These are phyloP conservation scores for Scomber scombrus DNA, from an alignment of 2,113 vertebrate species.

Conservation along the genomic window DNA sequence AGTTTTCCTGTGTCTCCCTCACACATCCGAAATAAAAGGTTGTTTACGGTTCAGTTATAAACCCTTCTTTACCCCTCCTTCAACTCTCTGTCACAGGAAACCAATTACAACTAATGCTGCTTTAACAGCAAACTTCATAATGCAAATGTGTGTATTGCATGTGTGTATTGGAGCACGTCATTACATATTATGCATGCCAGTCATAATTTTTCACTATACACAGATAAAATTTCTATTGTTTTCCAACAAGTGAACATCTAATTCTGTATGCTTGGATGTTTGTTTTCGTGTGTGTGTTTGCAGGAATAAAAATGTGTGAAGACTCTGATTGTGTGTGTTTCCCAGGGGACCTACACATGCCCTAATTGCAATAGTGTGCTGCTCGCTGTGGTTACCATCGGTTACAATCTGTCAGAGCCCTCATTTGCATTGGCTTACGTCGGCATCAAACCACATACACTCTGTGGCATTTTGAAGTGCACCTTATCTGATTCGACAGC, in stretches of 20 bases:
- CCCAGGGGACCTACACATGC: slow-evolving; percentile 32
- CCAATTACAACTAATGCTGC: slow-evolving; percentile 28
- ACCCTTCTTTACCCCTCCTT: slow-evolving; percentile 59
- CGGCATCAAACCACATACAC: slow-evolving; percentile 30
- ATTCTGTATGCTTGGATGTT: not conserved
- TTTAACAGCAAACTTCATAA: slow-evolving; percentile 13
- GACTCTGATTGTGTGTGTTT: slow-evolving; percentile 12
- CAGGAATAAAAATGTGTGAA: not conserved
- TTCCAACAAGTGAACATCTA: not conserved
- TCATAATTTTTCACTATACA: slow-evolving; percentile 4
- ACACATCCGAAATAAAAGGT: slow-evolving; percentile 49
- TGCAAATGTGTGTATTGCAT: not conserved
- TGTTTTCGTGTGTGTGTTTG: slow-evolving; percentile 7
- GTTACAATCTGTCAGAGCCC: slow-evolving; percentile 52
- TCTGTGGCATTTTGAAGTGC: slow-evolving; percentile 25
- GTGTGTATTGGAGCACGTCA: not conserved
- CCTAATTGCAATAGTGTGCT: slow-evolving; percentile 45
- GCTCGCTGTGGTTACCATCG: slow-evolving; percentile 26
- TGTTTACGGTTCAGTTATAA: slow-evolving; percentile 65
- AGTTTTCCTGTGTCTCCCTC: not conserved
- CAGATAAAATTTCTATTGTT: not conserved
- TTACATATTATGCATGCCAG: not conserved
- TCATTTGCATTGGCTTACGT: slow-evolving; percentile 42
- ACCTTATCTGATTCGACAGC: slow-evolving; percentile 45
- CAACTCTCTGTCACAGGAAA: slow-evolving; percentile 58